Evolutionary conservation across 2,113 vertebrate species (phyloP).

Genomic region (Catharus bicknelli): DNA sequence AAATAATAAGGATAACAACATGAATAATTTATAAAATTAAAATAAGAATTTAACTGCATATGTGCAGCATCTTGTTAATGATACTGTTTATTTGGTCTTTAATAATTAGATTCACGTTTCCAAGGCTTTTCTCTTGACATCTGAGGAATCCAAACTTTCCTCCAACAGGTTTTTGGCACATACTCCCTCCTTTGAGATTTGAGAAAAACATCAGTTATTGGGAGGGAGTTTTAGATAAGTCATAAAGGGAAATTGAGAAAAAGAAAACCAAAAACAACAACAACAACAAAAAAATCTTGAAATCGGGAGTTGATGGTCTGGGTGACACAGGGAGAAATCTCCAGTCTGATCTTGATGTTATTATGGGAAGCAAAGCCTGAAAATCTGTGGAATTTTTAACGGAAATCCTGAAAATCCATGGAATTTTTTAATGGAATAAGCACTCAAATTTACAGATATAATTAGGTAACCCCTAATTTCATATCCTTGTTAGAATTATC

Average conservation of each 20-base stretch:
- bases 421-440: background rate
- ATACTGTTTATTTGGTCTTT: background rate
- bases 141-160: background rate
- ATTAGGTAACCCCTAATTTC: background rate
- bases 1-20: background rate
- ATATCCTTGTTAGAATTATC: background rate
- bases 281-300: background rate
- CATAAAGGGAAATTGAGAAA: background rate
- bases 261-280: background rate
- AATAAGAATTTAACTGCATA: background rate
- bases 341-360: background rate
- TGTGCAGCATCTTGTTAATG: background rate
- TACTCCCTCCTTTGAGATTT: fast-evolving
- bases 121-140: background rate
- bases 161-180: background rate
- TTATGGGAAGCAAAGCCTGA: background rate
- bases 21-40: background rate
- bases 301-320: background rate
- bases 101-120: background rate
- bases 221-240: background rate
- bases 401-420: background rate
- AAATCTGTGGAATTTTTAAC: background rate
- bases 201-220: background rate
- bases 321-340: background rate
- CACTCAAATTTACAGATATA: too few relatives aligned